These are phyloP conservation scores for Pitta sordida DNA, from an alignment of 2,113 vertebrate species.

Conservation along the genomic window DNA sequence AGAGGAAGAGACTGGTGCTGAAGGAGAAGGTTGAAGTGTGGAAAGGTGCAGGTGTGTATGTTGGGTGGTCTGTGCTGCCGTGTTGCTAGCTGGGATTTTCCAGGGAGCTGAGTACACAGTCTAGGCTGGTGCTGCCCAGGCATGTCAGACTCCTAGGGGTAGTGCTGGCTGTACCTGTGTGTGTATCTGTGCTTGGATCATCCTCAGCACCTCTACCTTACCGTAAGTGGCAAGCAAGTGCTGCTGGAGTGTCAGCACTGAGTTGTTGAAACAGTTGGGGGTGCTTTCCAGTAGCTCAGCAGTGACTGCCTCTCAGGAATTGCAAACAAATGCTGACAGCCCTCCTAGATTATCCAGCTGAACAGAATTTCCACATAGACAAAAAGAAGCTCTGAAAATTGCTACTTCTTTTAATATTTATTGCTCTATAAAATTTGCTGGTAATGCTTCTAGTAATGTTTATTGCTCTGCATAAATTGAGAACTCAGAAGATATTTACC, in stretches of 20 bases:
- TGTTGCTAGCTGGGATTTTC: neutral
- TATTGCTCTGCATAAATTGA: neutral
- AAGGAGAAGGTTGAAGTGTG: neutral
- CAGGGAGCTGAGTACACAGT: neutral
- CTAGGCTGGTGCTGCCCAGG: neutral
- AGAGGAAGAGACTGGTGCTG: neutral
- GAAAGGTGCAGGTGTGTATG: neutral
- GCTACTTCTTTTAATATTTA: neutral
- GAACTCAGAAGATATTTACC: neutral
- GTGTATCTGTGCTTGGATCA: neutral
- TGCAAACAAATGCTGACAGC: neutral
- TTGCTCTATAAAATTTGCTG: neutral
- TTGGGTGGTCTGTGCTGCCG: accelerated
- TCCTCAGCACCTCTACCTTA: neutral
- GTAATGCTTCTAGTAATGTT: neutral
- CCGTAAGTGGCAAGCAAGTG: neutral
- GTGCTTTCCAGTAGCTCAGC: neutral
- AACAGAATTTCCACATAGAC: neutral
- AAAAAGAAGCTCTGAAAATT: neutral
- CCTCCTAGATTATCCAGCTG: neutral
- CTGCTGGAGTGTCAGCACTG: neutral
- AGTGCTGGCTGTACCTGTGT: neutral
- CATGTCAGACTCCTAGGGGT: neutral
- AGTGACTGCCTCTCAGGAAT: neutral
- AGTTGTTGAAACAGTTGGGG: neutral